Evolutionary conservation across 2,797 vertebrate genomes (phyloP), one percentile per base, ranked within the genome.

Genomic region (Poecilia picta): DNA sequence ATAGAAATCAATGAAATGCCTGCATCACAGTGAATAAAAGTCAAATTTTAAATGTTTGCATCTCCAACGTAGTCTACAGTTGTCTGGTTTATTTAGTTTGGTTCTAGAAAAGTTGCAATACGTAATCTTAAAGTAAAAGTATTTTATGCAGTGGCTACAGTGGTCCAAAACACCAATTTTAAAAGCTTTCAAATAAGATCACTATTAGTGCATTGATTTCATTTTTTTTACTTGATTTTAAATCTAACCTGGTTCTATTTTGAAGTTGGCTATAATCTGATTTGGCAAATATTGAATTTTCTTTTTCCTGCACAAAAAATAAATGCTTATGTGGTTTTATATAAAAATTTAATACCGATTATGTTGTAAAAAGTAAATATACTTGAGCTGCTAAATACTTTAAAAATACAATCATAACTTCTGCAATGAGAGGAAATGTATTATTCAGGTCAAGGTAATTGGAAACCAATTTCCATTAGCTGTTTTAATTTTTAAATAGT

Each of bases 391-490:
- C 36, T 18, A 53, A 62, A 18, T 18, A 39, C 20, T 53, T 64
- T 73, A 18, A 72, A 46, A 47, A 62, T 53, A 23, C 23, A 43
- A 33, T 23, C 3, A 25, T 11, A 23, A 39, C 36, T 68, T 68
- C 36, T 68, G 64, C 64, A 68, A 25, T 68, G 36, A 68, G 10
- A 68, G 36, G 31, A 41, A 5, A 39, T 68, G 1, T 68, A 41
- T 39, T 43, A 39, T 43, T 15, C 28, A 25, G 0, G 28, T 23
- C 47, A 59, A 73, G 76, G 76, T 80, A 71, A 80, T 77, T 39
- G 33, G 59, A 62, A 83, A 70, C 51, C 78, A 81, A 80, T 84
- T 77, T 64, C 51, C 49, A 72, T 20, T 4, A 16, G 36, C 43
- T 13, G 31, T 73, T 83, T 73, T 83, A 46, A 45, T 28, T 55